phyloP scores from a whole-genome alignment of 64 coral and sea anemone genomes.

The Anthopleura sola region DNA sequence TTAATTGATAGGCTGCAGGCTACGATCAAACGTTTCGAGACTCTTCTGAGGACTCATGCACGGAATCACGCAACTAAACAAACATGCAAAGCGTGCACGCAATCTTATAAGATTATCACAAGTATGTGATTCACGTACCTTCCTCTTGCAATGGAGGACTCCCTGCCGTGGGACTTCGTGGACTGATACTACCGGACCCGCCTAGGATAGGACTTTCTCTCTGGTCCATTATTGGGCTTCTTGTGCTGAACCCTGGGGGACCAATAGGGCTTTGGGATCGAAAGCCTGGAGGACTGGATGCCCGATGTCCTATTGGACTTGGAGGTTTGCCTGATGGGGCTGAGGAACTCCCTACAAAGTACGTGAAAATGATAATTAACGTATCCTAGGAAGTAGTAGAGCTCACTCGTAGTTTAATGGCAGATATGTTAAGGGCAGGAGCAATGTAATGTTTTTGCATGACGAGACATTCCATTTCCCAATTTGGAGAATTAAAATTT shows the following conservation, averaged over 20 bases:
- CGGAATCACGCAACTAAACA: not conserved
- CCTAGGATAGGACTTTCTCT: conserved; percentile 10
- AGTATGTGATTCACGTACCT: conserved; percentile 9
- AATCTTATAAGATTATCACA: not conserved
- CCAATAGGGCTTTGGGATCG: conserved; percentile 40
- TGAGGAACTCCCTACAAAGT: not conserved
- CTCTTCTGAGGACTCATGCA: not conserved
- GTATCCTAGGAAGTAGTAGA: too few species aligned
- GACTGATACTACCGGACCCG: conserved; percentile 44
- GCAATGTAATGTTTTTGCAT: too few species aligned
- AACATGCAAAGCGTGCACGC: not conserved
- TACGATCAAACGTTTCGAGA: not conserved
- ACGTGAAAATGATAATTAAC: not conserved
- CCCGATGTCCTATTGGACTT: conserved; percentile 16
- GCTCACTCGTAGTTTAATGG: too few species aligned
- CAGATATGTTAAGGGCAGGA: too few species aligned
- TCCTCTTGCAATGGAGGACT: conserved; percentile 40
- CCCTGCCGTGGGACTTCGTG: conserved; percentile 22
- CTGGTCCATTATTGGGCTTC: conserved; percentile 33
- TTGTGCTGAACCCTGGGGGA: not conserved
- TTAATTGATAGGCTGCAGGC: too few species aligned
- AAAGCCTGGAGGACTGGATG: conserved; percentile 23
- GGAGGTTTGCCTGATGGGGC: not conserved
- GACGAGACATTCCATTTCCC: too few species aligned
- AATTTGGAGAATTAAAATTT: too few species aligned